Conservation (phyloP, 2,797 vertebrate genomes). For the Danio albolineatus region DNA sequence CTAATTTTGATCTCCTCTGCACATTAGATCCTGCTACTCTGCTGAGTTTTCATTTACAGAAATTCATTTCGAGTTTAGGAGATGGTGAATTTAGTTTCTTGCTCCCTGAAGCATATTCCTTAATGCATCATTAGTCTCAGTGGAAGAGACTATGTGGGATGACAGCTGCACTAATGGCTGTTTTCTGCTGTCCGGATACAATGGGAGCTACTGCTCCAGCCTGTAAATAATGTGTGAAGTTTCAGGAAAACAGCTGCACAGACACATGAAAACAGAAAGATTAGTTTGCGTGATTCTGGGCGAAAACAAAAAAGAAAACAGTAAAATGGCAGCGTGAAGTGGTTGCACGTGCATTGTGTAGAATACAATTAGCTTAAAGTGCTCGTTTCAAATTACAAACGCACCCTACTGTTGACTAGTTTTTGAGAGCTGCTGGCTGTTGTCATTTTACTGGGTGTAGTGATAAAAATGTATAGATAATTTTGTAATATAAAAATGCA, state of each 20-base stretch:
- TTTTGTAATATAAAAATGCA: too few relatives aligned
- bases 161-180: slow-evolving; percentile 48
- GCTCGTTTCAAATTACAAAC: neutral
- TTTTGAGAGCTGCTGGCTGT: neutral
- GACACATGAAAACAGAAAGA: slow-evolving; percentile 1
- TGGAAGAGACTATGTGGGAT: slow-evolving; percentile 49
- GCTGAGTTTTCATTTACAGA: slow-evolving; percentile 46
- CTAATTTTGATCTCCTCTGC: neutral
- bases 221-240: slow-evolving; percentile 23
- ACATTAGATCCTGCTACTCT: slow-evolving; percentile 30
- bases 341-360: neutral
- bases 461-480: too few relatives aligned
- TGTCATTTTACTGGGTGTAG: too few relatives aligned
- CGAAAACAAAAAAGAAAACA: slow-evolving; percentile 1
- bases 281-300: slow-evolving; percentile 5
- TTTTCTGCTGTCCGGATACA: slow-evolving; percentile 8
- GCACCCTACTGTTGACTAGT: too few relatives aligned
- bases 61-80: slow-evolving; percentile 33
- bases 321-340: slow-evolving; percentile 8
- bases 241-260: slow-evolving; percentile 19
- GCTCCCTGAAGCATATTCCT: slow-evolving; percentile 37
- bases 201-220: slow-evolving; percentile 1
- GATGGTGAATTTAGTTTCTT: slow-evolving; percentile 32
- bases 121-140: slow-evolving; percentile 39
- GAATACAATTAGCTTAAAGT: neutral